These are phyloP conservation scores for Bryconaethiops microstoma DNA, from an alignment of 2,797 vertebrate genomes.

Conservation along the genomic window DNA sequence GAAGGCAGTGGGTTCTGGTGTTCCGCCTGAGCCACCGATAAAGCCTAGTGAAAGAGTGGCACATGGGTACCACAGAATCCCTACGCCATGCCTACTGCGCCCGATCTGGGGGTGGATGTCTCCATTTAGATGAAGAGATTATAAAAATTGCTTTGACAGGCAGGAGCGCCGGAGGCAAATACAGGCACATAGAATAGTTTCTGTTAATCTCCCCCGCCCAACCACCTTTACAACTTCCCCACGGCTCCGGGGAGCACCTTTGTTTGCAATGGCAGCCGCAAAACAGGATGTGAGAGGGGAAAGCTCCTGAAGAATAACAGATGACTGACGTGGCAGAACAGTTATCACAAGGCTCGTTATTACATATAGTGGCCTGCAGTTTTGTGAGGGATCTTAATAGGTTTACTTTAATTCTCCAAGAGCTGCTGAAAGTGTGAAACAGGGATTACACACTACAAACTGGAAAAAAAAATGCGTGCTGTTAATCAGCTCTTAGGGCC, in stretches of 20 bases:
- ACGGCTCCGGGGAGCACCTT: slow-evolving; percentile 41
- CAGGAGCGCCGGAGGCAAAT: slow-evolving; percentile 24
- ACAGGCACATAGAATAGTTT: slow-evolving; percentile 34
- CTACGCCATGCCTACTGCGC: not conserved
- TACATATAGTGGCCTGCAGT: not conserved
- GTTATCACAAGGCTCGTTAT: not conserved
- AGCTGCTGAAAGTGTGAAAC: not conserved
- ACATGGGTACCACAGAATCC: not conserved
- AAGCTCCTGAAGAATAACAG: slow-evolving; percentile 30
- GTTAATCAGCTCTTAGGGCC: slow-evolving; percentile 20
- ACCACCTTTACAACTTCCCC: slow-evolving; percentile 11
- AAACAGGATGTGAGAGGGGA: slow-evolving; percentile 70
- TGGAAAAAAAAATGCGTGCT: not conserved
- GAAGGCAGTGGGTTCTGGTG: not conserved
- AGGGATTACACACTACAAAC: slow-evolving; percentile 15
- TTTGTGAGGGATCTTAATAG: not conserved
- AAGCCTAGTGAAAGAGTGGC: not conserved
- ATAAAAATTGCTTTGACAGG: slow-evolving; percentile 52
- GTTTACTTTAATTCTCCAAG: not conserved
- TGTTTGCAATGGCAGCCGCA: slow-evolving; percentile 62
- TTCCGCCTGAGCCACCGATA: not conserved
- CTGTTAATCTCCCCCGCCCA: slow-evolving; percentile 34
- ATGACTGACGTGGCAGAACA: slow-evolving; percentile 40
- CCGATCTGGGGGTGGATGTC: not conserved
- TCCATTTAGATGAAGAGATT: slow-evolving; percentile 53